Base-by-base conservation (phyloP, 2,888 invertebrate genomes). In the Pimpla rufipes region DNA sequence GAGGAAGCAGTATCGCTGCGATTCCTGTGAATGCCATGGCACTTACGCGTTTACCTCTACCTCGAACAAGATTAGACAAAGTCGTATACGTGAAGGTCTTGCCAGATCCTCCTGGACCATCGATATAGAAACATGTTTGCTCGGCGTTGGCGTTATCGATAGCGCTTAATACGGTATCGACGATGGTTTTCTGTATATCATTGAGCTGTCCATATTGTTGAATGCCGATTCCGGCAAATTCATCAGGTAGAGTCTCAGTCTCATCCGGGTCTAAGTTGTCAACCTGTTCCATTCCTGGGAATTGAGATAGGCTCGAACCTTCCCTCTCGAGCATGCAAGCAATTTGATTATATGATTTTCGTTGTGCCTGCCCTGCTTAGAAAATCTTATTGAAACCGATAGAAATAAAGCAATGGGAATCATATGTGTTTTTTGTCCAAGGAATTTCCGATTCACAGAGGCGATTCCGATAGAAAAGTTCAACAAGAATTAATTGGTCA, bases 1-100 rank as follows among this genome's bases (percentile, higher is more conserved):
- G 87, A 45, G 84, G 83, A 23, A 92, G 79, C 23, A 92, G 78
- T 18, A 87, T 89, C 1, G 91, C 90, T 10, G 91, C 91, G 47
- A 92, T 91, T 13, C 91, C 91, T 1, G 90, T 90, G 74, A 86
- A 90, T 0, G 91, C 90, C 68, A 91, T 87, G 84, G 78, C 52
- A 85, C 71, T 10, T 79, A 81, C 84, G 57, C 76, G 50, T 21
- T 73, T 59, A 66, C 45, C 71, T 21, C 62, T n/a, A 35, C 85
- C 75, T 84, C 87, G 68, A 1, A 88, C 10, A 0, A 66, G 16
- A 47, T 71, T 42, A 6, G 83, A 70, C 0, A 90, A 45, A 8
- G 87, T 87, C 47, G 87, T 87, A 75, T 90, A 91, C 0, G 93
- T 75, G 80, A 87, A 93, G 1, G 93, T 29, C 45, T 45, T 45